Evolutionary conservation across 2,888 invertebrate species (phyloP), one percentile per base, ranked within the genome.

Genomic region (Zele albiditarsus): DNA sequence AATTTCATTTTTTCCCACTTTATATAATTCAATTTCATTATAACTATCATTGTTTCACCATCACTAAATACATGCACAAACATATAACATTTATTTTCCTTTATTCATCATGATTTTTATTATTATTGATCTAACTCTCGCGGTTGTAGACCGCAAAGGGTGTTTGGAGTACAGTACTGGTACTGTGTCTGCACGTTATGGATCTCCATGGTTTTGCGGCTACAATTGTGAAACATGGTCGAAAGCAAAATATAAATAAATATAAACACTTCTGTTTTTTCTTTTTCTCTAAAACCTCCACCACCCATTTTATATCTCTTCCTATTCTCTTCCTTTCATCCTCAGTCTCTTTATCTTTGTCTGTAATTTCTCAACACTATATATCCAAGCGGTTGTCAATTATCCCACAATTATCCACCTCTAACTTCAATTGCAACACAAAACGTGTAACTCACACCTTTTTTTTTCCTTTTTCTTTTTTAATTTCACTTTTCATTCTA

Each of bases 181-280:
- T 46, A n/a, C 16, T n/a, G 46, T 14, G 38, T 38, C 10, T 46
- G 46, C n/a, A 46, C n/a, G 46, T 46, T 46, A 46, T 46, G 46
- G n/a, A 46, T 46, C 46, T 46, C 46, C 46, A 27, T 23, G 38
- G 38, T 31, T 28, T 42, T 49, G 33, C 38, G 33, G 65, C 42
- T 73, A 73, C 33, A 46, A 46, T 46, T 46, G 14, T 16, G 6
- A 46, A 46, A 46, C 46, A 46, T 46, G 16, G n/a, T 46, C n/a
- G n/a, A 16, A 16, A 46, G 46, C 16, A 46, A 46, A 46, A 46
- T 46, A 38, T 38, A 38, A 38, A 38, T 38, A 38, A 8, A 38
- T 12, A 38, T 12, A 38, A 12, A 8, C 38, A 38, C 38, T 38
- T 6, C 31, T 5, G 6, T 31, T 5, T 31, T 31, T 31, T 31